phyloP scores from a whole-genome alignment of 2,888 invertebrate species.

The Vanessa cardui region DNA sequence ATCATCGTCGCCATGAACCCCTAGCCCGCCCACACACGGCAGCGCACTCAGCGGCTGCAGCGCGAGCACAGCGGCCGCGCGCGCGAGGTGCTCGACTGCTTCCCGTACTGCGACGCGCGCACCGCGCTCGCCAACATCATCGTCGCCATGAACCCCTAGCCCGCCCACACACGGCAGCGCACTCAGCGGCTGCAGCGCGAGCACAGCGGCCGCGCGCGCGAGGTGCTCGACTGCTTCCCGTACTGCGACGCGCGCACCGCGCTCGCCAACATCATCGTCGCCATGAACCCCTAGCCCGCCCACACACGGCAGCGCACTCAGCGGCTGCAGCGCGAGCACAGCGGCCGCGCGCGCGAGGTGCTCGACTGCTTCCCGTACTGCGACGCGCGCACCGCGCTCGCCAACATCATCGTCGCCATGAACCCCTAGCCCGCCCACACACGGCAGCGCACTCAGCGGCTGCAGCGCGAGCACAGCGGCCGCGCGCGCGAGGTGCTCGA shows the following conservation, averaged over 20 bases:
- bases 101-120: constrained; percentile 91
- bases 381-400: constrained; percentile 92
- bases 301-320: constrained; percentile 89
- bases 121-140: constrained; percentile 94
- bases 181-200: constrained; percentile 89
- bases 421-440: too few species aligned
- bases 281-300: constrained; percentile 88
- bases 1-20: constrained; percentile 93
- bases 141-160: constrained; percentile 88
- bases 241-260: constrained; percentile 93
- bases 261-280: constrained; percentile 92
- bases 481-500: too few species aligned
- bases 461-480: too few species aligned
- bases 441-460: too few species aligned
- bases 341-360: constrained; percentile 88
- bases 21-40: too few species aligned
- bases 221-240: constrained; percentile 89
- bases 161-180: too few species aligned
- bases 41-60: constrained; percentile 88
- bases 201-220: constrained; percentile 89
- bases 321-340: constrained; percentile 88
- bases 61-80: constrained; percentile 89
- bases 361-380: constrained; percentile 89
- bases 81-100: constrained; percentile 87
- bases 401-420: constrained; percentile 94